Evolutionary conservation across 1,140 invertebrate species (phyloP), one percentile per base, ranked within the genome.

Genomic region (Planococcus citri): DNA sequence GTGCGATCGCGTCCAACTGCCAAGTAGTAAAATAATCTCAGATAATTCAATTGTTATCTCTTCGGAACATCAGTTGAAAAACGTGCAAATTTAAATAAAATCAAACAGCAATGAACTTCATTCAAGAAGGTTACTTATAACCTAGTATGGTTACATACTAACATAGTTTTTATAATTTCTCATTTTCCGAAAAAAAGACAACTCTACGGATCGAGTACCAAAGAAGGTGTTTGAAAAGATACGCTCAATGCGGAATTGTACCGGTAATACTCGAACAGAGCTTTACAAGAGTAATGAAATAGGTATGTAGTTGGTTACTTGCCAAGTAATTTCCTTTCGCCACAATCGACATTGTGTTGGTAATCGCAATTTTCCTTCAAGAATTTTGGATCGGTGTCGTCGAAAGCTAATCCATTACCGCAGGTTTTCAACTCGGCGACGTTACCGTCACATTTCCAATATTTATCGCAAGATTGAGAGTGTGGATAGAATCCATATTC

Each of bases 401-500:
- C 92, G 79, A 96, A 96, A 69, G 92, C 92, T 33, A 96, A 83
- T 60, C 94, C 94, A 76, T 96, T 96, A 51, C 93, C 93, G 80
- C 94, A 95, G 27, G 91, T 92, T 79, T 95, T 95, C 71, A 95
- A 80, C 74, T 93, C 90, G 70, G 92, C 88, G 0, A 83, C 86
- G 72, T 89, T 89, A 75, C 92, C 92, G 78, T 95, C 92, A 78
- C 93, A 96, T 77, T 94, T 93, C 90, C 90, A 95, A 79, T 95
- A 96, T 80, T 95, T 95, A 81, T 96, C 94, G 78, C 94, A 96
- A 24, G 89, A 91, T 71, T 82, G 80, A 75, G 88, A 88, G 79
- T 92, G 93, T 71, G 91, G 91, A 80, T 94, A 95, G 82, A 94
- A 95, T 9, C 94, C 94, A 76, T 92, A 95, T 78, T 94, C 92